Conservation (phyloP, 1,140 invertebrate species). For the Philaenus spumarius region DNA sequence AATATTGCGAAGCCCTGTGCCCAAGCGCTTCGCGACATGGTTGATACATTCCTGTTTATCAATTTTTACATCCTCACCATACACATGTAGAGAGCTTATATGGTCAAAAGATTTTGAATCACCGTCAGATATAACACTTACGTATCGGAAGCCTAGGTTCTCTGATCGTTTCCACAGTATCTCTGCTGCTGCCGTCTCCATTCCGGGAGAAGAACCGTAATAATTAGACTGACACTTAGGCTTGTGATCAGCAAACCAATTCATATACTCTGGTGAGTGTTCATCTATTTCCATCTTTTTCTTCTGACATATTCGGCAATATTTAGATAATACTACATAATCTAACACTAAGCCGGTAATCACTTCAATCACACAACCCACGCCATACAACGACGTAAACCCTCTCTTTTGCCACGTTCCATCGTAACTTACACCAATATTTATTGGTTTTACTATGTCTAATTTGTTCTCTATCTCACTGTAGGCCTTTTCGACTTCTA, state of each 20-base stretch:
- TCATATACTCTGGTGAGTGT: slow-evolving; percentile 14
- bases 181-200: slow-evolving; percentile 28
- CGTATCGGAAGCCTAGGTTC: slow-evolving; percentile 25
- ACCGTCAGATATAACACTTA: too few species aligned
- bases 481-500: not conserved
- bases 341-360: not conserved
- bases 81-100: slow-evolving; percentile 23
- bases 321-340: slow-evolving; percentile 1
- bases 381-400: not conserved
- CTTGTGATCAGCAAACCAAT: slow-evolving; percentile 21
- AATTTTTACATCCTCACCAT: too few species aligned
- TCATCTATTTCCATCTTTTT: not conserved
- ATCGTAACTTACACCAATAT: slow-evolving; percentile 3
- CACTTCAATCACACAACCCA: not conserved
- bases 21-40: slow-evolving; percentile 30
- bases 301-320: slow-evolving; percentile 2
- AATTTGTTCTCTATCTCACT: not conserved
- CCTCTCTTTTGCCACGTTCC: not conserved
- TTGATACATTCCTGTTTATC: too few species aligned
- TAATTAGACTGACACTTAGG: slow-evolving; percentile 19
- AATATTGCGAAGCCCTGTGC: slow-evolving; percentile 22
- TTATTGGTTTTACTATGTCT: not conserved
- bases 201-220: slow-evolving; percentile 23
- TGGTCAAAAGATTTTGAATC: too few species aligned
- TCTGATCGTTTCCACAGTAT: slow-evolving; percentile 28